phyloP scores from a whole-genome alignment of 2,113 vertebrate species.

The Psilopsiagon aymara region DNA sequence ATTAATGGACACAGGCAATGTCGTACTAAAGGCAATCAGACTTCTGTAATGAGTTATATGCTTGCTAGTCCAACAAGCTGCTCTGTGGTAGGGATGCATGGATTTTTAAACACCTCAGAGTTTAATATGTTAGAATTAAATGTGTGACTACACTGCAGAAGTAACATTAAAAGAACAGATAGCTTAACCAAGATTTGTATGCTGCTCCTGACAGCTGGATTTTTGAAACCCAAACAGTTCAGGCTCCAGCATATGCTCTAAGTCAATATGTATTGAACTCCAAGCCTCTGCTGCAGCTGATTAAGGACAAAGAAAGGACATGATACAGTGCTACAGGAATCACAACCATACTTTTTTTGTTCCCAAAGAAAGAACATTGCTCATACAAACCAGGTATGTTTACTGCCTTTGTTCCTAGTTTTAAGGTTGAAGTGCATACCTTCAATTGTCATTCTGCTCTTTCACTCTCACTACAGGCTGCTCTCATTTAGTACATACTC shows the following conservation, averaged over 20 bases:
- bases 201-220: constrained; percentile 5
- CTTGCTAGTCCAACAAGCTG: constrained; percentile 43
- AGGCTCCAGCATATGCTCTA: constrained; percentile 33
- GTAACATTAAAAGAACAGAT: constrained; percentile 11
- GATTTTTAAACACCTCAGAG: constrained; percentile 44
- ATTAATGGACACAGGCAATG: constrained; percentile 48
- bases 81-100: neutral
- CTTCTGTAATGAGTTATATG: neutral
- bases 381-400: constrained; percentile 20
- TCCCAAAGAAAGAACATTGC: constrained; percentile 14
- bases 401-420: neutral
- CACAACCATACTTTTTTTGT: neutral
- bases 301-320: constrained; percentile 32
- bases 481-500: constrained; percentile 32
- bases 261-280: constrained; percentile 61
- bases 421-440: neutral
- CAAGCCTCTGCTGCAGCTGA: constrained; percentile 39
- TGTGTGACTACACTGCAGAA: constrained; percentile 21
- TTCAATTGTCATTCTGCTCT: constrained; percentile 15
- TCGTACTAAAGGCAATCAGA: constrained; percentile 16
- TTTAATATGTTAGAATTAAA: constrained; percentile 35
- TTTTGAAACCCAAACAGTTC: constrained; percentile 51
- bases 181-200: constrained; percentile 50
- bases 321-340: neutral
- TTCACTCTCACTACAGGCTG: neutral